Base-by-base conservation (phyloP, 2,888 invertebrate genomes). In the Diarsia dahlii region DNA sequence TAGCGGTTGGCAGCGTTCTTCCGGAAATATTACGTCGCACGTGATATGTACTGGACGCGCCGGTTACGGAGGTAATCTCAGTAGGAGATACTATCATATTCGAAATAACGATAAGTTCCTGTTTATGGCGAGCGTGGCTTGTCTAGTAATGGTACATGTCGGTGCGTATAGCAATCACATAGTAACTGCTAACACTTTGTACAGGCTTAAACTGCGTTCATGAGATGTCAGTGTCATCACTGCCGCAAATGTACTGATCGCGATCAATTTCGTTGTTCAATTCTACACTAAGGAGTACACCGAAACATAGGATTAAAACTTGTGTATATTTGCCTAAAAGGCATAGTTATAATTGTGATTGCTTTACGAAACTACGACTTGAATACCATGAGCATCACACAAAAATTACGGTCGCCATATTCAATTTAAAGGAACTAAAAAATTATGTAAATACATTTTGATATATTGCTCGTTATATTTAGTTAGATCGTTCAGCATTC, bases 401-500 rank as follows among this genome's bases (percentile, higher is more conserved):
- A n/a, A 1, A 39, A 62, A 56, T 13, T 48, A 62, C 23, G 58
- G 5, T 46, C 58, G 68, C 74, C 76, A 73, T 79, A 52, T 70
- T 65, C 56, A 65, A 54, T 81, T 60, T 62, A 67, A 63, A 64
- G 67, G 72, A 81, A 78, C 58, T 68, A 62, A 58, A 75, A 72
- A 4, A 62, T 76, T 62, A 68, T 87, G 80, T 87, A 84, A 67
- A 77, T 85, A 85, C 74, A 74, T 81, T 28, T 81, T 78, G 76
- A 84, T 84, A 82, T 78, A 75, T 80, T 69, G 62, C 68, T 82
- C 69, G 84, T 81, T 76, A 58, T 84, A 71, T 79, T 78, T 79
- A 86, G 77, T 80, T 86, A 78, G 45, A 82, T 82, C 68, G 76
- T 86, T 76, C 75, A 84, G 84, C 87, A 87, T 87, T 87, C 87